Base-by-base conservation (phyloP, 2,888 invertebrate genomes). In the Drosophila aldrichi region DNA sequence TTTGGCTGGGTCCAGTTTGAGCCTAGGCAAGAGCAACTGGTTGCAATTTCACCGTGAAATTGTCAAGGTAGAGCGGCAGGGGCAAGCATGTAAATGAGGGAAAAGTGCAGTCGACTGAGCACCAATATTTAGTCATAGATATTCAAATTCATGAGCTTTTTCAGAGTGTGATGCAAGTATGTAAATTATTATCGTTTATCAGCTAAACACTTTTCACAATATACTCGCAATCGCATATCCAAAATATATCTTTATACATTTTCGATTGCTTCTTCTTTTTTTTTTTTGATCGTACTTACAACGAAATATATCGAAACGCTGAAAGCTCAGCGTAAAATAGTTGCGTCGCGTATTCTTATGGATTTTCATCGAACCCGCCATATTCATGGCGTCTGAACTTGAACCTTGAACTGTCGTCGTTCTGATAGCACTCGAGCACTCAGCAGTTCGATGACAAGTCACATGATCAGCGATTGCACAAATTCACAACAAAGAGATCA, bases 271-370 rank as follows among this genome's bases (percentile, higher is more conserved):
- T 25, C 29, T 7, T 29, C 5, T 8, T 6, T 6, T 29, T 1
- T 9, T 9, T 32, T 9, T 32, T 9, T 0, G 32, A 8, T 32
- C 36, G 36, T 16, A 91, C 91, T 91, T 90, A 91, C 91, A 86
- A 48, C 91, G 89, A 73, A 91, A 91, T 58, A 91, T 87, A 68
- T 91, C 90, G 72, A 91, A 91, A 20, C 91, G 86, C 14, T 91
- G 84, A 63, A 91, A 90, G 55, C 90, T 90, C 34, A 91, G 79
- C 5, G 91, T 91, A 60, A 91, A 91, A 65, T 91, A 91, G 56
- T 90, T 91, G 10, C 91, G 88, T 48, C 91, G 82, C 61, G 88
- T 83, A 49, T 90, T 91, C 70, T 91, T 91, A 56, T 90, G 89
- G 22, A 84, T 76, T 46, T 84, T 88, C 38, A 78, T 66, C 34